Percentiles rank a stretch among this genome's conserved stretches.
Evolutionary conservation across 2,888 invertebrate genomes (phyloP).

Genomic region (Drosophila infuscata): DNA sequence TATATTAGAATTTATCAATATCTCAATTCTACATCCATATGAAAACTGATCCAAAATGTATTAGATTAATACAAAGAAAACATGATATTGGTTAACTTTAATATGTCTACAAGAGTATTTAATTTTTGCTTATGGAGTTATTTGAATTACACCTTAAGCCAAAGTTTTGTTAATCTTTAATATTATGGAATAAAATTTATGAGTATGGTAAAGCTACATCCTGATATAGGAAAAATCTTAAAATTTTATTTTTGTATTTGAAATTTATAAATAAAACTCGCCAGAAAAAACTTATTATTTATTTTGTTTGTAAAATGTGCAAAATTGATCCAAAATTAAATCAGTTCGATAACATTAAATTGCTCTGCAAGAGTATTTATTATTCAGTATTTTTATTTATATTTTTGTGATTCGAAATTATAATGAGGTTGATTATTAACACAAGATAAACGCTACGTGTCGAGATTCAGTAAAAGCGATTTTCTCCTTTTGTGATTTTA

Average conservation of each 20-base stretch:
- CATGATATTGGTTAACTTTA: too few relatives aligned
- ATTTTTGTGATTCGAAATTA: conserved; percentile 59
- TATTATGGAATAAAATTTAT: neutral
- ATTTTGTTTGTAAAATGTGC: too few relatives aligned
- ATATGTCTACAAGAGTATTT: neutral
- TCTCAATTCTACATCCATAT: neutral
- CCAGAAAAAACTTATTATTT: neutral
- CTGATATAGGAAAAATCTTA: neutral
- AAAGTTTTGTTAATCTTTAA: neutral
- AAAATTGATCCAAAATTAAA: neutral
- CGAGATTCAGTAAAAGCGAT: conserved; percentile 34
- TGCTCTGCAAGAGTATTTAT: conserved; percentile 6
- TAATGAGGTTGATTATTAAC: conserved; percentile 72
- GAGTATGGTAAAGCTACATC: neutral
- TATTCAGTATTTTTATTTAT: neutral
- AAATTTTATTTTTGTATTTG: neutral
- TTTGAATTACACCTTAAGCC: neutral
- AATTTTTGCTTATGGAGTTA: neutral
- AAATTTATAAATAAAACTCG: neutral
- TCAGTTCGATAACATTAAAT: neutral
- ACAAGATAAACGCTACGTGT: conserved; percentile 67
- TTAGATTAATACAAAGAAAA: neutral
- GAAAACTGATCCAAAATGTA: neutral
- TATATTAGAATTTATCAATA: neutral
- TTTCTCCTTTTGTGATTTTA: conserved; percentile 13